Evolutionary conservation across 2,888 invertebrate genomes (phyloP), one percentile per base, ranked within the genome.

Genomic region (Rotaria socialis): DNA sequence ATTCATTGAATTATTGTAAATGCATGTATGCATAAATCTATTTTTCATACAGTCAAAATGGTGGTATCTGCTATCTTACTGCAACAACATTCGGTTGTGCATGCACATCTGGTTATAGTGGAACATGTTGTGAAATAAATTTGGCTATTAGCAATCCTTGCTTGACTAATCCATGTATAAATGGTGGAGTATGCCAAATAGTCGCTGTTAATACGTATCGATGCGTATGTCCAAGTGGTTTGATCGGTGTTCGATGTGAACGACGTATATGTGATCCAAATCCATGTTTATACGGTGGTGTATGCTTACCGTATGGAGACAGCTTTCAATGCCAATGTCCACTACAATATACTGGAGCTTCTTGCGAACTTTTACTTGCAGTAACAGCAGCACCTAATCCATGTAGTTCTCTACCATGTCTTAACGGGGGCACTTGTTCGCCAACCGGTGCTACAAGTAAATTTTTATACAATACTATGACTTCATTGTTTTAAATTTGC

Each of bases 111-210:
- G 56, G 74, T 60, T 87, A 84, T 43, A 84, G 58, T 27, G 87
- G 87, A 19, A 27, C 50, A 24, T 47, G 84, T n/a, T 87, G 87
- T 50, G 85, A 84, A 24, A 75, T 50, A n/a, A 41, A 7, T 84
- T 0, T 67, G 10, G 50, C 85, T 10, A 74, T 55, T 75, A 41
- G 55, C 11, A 87, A 88, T 75, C 87, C 88, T 2, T 88, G 88
- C 50, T 86, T 86, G 55, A 86, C 60, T 86, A 85, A 87, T n/a
- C 88, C 88, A 4, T 88, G 88, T 85, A 74, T 75, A 27, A 87
- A 88, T 85, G 87, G 85, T 60, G 88, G 87, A 58, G 75, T 86
- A 56, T 89, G 89, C 84, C 35, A 85, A 11, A 85, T 84, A 50
- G 84, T 84, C 11, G 75, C 87, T 16, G 80, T 87, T 35, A 41